Conservation (phyloP, 2,888 invertebrate species). For the Melinaea menophilus region DNA sequence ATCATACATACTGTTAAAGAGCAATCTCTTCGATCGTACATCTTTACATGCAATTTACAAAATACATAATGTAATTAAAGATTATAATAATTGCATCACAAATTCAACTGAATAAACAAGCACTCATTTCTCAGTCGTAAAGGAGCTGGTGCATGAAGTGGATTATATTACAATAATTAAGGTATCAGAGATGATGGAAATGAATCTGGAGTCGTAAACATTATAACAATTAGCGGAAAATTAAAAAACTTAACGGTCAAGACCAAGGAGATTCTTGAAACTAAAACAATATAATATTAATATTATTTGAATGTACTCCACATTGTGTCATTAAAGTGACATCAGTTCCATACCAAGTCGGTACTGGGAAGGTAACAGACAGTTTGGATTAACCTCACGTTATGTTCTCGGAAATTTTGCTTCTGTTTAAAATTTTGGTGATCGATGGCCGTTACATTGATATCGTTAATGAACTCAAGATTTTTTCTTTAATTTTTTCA, state of each 20-base stretch:
- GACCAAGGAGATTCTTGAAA: too few relatives aligned
- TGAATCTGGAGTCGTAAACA: conserved; percentile 1
- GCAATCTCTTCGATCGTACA: too few relatives aligned
- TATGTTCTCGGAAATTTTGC: conserved; percentile 18
- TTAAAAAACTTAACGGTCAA: too few relatives aligned
- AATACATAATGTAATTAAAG: background rate
- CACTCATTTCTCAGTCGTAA: conserved; percentile 6
- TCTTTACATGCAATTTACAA: too few relatives aligned
- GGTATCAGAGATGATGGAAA: background rate
- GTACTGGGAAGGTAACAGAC: conserved; percentile 11
- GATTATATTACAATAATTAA: conserved; percentile 8
- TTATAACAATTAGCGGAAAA: background rate
- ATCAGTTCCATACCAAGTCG: conserved; percentile 1
- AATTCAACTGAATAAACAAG: background rate
- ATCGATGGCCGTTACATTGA: conserved; percentile 10
- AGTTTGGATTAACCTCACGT: conserved; percentile 21
- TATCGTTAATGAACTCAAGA: conserved; percentile 4
- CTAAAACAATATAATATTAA: conserved; percentile 2
- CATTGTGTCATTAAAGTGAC: background rate
- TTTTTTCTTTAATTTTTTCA: background rate
- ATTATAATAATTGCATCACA: conserved; percentile 6
- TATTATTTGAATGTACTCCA: background rate
- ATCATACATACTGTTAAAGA: too few relatives aligned
- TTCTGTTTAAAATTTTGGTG: conserved; percentile 11
- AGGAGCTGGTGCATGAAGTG: conserved; percentile 3